Base-by-base conservation (phyloP, 37 sponge, comb jelly and placozoan genomes). In the Axinella damicornis region DNA sequence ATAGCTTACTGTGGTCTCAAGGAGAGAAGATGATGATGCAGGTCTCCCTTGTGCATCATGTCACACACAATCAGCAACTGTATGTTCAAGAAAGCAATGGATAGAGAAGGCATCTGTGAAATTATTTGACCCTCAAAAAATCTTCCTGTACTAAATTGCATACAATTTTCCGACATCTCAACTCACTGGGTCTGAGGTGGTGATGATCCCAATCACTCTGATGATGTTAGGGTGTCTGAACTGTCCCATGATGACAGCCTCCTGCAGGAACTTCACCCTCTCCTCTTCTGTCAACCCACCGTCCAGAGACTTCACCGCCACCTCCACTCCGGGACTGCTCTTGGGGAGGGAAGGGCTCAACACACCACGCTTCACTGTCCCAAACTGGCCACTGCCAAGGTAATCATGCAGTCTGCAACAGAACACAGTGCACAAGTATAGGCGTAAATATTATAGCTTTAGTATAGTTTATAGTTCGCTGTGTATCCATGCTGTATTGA, bases 201-300 rank as follows among this genome's bases (percentile, higher is more conserved):
- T 40, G 34, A 74, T 53, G 24, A 75, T 17, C 13, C 84, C 84
- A n/a, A 65, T 25, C 0, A 83, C 24, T 66, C 54, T 58, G 27
- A 85, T 31, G 41, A 85, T 77, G 85, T 77, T 77, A n/a, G 85
- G 78, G 28, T 83, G 74, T 25, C 41, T 83, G 75, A 83, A 83
- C 57, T 83, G 84, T 22, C 84, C 84, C 84, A 83, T 85, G 71
- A 85, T 85, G 77, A 77, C 78, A 0, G 85, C 85, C 77, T 85
- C 85, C 39, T 85, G 85, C 39, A 85, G 78, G 71, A 85, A 77
- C 71, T 66, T 85, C 32, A 77, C 78, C 37, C 58, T 68, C 15
- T 85, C 85, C 46, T 69, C 78, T 60, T 85, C 78, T 15, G 27
- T 75, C 0, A 71, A 52, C 46, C 70, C 77, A 1, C 22, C n/a